Evolutionary conservation across 1,140 invertebrate genomes (phyloP).

Genomic region (Pseudomyrmex pallidus): DNA sequence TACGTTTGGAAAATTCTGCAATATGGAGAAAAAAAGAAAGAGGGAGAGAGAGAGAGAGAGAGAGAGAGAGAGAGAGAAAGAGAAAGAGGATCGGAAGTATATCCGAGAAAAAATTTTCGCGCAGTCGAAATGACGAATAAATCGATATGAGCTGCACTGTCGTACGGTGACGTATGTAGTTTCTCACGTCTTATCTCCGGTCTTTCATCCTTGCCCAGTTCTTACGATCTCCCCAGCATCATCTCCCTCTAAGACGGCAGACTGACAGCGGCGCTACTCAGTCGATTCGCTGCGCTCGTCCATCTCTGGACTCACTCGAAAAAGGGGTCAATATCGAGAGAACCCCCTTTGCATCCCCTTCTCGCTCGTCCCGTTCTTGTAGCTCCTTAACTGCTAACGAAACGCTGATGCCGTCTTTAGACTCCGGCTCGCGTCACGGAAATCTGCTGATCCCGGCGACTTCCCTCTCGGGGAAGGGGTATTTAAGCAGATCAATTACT

Average conservation of each 20-base stretch:
- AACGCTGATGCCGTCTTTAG: constrained; percentile 37
- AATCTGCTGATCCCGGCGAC: constrained; percentile 65
- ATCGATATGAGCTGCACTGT: constrained; percentile 51
- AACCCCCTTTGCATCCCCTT: neutral
- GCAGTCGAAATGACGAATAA: constrained; percentile 18
- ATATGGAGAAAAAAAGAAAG: too few relatives aligned
- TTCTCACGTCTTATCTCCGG: constrained; percentile 62
- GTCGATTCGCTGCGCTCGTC: constrained; percentile 48
- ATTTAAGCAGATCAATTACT: constrained; percentile 65
- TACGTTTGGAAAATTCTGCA: too few relatives aligned
- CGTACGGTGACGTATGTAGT: constrained; percentile 55
- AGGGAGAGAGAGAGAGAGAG: too few relatives aligned
- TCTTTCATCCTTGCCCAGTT: constrained; percentile 51
- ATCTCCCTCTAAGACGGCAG: constrained; percentile 37
- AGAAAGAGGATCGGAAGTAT: too few relatives aligned
- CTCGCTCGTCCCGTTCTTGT: constrained; percentile 22
- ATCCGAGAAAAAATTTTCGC: neutral
- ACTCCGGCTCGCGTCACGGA: constrained; percentile 27
- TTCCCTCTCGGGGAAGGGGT: constrained; percentile 25
- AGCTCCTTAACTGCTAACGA: constrained; percentile 51
- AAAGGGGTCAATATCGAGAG: constrained; percentile 57
- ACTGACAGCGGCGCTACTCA: constrained; percentile 54
- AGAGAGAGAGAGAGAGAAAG: too few relatives aligned
- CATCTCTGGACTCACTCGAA: constrained; percentile 62
- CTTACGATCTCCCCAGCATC: constrained; percentile 25